Percentiles rank a stretch among this genome's conserved stretches.
Conservation (phyloP, 2,797 vertebrate genomes). For the Yasuhikotakia modesta region DNA sequence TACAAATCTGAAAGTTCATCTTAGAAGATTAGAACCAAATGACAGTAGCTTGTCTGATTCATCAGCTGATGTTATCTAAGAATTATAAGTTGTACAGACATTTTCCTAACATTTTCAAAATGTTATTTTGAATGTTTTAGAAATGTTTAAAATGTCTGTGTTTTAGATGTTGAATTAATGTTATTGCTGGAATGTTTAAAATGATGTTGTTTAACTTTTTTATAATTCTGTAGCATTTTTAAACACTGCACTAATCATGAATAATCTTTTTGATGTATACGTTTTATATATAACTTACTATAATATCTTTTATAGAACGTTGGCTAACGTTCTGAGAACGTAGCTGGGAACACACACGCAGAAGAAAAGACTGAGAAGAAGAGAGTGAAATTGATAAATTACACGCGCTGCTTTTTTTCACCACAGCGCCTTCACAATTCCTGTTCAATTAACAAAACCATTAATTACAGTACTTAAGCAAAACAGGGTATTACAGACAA, state of each 20-base stretch:
- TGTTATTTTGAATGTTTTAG: too few relatives aligned
- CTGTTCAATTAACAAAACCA: conserved; percentile 63
- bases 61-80: conserved; percentile 59
- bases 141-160: too few relatives aligned
- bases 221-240: too few relatives aligned
- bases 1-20: conserved; percentile 26
- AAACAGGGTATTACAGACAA: conserved; percentile 58
- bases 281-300: too few relatives aligned
- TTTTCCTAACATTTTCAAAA: too few relatives aligned
- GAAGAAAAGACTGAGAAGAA: conserved; percentile 14
- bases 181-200: background rate
- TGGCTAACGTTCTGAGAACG: too few relatives aligned
- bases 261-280: too few relatives aligned
- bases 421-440: conserved; percentile 48
- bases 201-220: too few relatives aligned
- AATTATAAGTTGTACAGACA: too few relatives aligned
- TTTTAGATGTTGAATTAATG: conserved; percentile 4
- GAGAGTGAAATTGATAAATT: conserved; percentile 62
- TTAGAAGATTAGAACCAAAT: conserved; percentile 63
- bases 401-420: conserved; percentile 57
- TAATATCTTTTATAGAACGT: too few relatives aligned
- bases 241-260: too few relatives aligned
- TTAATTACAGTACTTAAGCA: conserved; percentile 63
- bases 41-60: conserved; percentile 58
- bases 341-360: conserved; percentile 5